phyloP scores from a whole-genome alignment of 64 coral and sea anemone species.

The Platygyra sinensis region DNA sequence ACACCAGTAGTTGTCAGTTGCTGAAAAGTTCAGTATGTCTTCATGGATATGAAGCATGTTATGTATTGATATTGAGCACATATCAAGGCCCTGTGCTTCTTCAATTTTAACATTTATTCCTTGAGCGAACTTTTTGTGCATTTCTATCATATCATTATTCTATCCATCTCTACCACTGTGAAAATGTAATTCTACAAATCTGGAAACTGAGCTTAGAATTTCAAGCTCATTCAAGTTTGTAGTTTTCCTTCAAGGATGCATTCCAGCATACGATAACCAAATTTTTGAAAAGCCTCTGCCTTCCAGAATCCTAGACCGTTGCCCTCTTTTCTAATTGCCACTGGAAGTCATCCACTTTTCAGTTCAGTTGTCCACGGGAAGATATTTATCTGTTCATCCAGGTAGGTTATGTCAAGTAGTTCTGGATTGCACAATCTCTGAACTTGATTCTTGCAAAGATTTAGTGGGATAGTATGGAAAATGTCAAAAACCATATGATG shows the following conservation, averaged over 20 bases:
- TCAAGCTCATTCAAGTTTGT: constrained; percentile 44
- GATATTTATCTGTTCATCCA: neutral
- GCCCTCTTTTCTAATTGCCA: neutral
- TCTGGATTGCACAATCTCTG: neutral
- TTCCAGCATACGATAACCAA: constrained; percentile 54
- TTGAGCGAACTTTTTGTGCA: constrained; percentile 49
- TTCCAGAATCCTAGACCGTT: neutral
- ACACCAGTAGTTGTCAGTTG: constrained; percentile 58
- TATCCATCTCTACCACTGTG: constrained; percentile 60
- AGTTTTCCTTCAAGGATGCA: constrained; percentile 33
- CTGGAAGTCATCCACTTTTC: neutral
- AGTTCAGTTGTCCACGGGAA: constrained; percentile 16
- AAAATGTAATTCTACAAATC: constrained; percentile 65
- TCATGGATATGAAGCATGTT: constrained; percentile 66
- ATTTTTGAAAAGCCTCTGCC: neutral
- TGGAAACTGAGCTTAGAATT: constrained; percentile 33
- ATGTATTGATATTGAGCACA: constrained; percentile 78
- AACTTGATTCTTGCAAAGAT: constrained; percentile 12
- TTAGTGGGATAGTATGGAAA: neutral
- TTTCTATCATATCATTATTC: constrained; percentile 40
- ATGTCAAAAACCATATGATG: too few relatives aligned
- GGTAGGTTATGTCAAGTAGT: neutral
- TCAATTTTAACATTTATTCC: constrained; percentile 69
- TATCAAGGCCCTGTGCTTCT: constrained; percentile 66
- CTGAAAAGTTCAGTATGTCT: constrained; percentile 56